A percentile compares a stretch with the other conserved stretches of the same genome.
These are phyloP conservation scores for Agrenia bidenticulata DNA, from an alignment of 2,888 invertebrate genomes.

Conservation along the genomic window DNA sequence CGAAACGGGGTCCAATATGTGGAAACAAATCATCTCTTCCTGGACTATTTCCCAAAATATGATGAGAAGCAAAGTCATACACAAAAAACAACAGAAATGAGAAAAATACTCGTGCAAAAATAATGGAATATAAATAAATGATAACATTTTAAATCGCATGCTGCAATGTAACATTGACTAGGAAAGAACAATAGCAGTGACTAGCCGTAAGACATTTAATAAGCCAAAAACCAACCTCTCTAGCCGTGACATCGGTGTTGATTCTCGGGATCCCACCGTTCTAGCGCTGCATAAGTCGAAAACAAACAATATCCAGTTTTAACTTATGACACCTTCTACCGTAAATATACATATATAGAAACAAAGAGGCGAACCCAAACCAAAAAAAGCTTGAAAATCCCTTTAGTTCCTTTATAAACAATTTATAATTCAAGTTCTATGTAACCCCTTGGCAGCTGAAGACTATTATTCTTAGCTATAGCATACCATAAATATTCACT, in stretches of 20 bases:
- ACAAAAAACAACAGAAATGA: slow-evolving; percentile 39
- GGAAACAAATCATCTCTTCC: slow-evolving; percentile 65
- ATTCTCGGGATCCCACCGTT: slow-evolving; percentile 43
- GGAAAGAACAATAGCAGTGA: slow-evolving; percentile 36
- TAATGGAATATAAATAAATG: slow-evolving; percentile 28
- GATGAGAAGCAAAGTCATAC: slow-evolving; percentile 49
- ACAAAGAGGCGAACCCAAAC: too few species aligned
- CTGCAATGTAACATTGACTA: slow-evolving; percentile 53
- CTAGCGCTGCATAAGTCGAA: slow-evolving; percentile 28
- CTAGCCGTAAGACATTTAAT: slow-evolving; percentile 31
- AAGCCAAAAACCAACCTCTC: slow-evolving; percentile 54
- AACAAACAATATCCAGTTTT: slow-evolving; percentile 4
- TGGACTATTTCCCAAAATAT: slow-evolving; percentile 82
- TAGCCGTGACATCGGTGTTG: slow-evolving; percentile 49
- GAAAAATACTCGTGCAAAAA: slow-evolving; percentile 35
- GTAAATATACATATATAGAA: too few species aligned
- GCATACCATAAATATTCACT: too few species aligned
- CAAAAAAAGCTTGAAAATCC: too few species aligned
- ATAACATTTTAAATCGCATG: slow-evolving; percentile 32
- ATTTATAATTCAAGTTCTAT: too few species aligned
- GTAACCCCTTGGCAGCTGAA: too few species aligned
- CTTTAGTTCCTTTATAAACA: too few species aligned
- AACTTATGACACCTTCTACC: neutral
- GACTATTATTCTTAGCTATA: too few species aligned
- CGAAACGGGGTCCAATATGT: slow-evolving; percentile 87